Evolutionary conservation across 2,113 vertebrate genomes (phyloP), one percentile per base, ranked within the genome.

Genomic region (Gobius niger): DNA sequence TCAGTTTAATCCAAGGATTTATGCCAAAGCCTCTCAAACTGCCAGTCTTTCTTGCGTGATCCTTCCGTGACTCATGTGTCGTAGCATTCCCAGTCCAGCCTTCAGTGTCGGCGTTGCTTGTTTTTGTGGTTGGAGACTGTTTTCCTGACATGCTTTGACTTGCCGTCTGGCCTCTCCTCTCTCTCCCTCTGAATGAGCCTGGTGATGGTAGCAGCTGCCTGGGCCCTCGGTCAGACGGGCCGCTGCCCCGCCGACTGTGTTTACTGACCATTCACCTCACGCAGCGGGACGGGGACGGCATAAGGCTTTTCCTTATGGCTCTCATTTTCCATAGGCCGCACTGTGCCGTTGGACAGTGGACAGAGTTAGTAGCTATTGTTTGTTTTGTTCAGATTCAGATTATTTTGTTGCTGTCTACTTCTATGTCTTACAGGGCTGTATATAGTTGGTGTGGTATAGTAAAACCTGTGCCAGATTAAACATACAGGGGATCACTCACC

Each of bases 101-200:
- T 1, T 14, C 56, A 59, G 47, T 16, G 24, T 24, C 7, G 12
- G 44, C 40, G 14, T 47, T 63, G 34, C 50, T 82, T 82, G 73
- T 76, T 80, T 74, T 66, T 65, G 24, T 72, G 70, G 53, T 53
- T 42, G 46, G 54, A 18, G 70, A 77, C 81, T 78, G 19, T 68
- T 65, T 70, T 34, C 2, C 1, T 3, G 14, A 82, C 82, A 51
- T 72, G 87, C 66, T 65, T 50, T 81, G 75, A 86, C 84, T 76
- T 47, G 89, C 56, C 67, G 79, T 82, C 77, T 78, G 76, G 72
- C 77, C 62, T 19, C 66, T 52, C 65, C 65, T 57, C 7, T 80
- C 49, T 70, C 6, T n/a, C 44, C 44, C 40, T 44, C 63, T 73
- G 72, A 47, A 16, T 50, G 52, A 44, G 49, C 72, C 47, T 65